Evolutionary conservation across 2,797 vertebrate genomes (phyloP).

Genomic region (Rhabdomys pumilio): DNA sequence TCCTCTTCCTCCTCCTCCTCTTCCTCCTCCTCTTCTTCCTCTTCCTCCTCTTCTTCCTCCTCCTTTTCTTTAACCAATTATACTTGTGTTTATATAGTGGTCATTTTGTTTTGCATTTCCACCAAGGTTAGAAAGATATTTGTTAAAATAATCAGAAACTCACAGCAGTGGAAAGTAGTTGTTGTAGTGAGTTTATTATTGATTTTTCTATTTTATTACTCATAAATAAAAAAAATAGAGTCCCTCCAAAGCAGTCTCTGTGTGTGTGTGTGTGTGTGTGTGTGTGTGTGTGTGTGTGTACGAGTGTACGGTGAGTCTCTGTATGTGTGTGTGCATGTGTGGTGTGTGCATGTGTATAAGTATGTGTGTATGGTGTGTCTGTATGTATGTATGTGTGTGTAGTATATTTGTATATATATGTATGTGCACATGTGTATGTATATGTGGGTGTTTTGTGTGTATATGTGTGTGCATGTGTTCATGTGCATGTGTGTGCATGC

Average conservation of each 20-base stretch:
- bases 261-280: too few species aligned
- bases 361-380: fast-evolving
- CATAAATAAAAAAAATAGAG: not conserved
- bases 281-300: not conserved
- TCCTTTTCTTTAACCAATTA: not conserved
- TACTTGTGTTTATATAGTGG: not conserved
- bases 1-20: fast-evolving
- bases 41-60: too few species aligned
- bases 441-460: not conserved
- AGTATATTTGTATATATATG: too few species aligned
- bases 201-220: constrained; percentile 32
- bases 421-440: not conserved
- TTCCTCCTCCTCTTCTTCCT: too few species aligned
- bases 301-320: too few species aligned
- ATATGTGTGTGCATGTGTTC: not conserved
- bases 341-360: not conserved
- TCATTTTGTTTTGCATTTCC: constrained; percentile 43
- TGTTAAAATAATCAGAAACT: constrained; percentile 57
- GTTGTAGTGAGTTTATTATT: constrained; percentile 16
- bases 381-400: not conserved
- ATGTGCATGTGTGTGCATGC: not conserved
- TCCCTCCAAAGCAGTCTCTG: not conserved
- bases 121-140: constrained; percentile 29
- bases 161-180: not conserved
- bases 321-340: too few species aligned